Conservation (phyloP, 2,888 invertebrate genomes). For the Meiosimyza platycephala region DNA sequence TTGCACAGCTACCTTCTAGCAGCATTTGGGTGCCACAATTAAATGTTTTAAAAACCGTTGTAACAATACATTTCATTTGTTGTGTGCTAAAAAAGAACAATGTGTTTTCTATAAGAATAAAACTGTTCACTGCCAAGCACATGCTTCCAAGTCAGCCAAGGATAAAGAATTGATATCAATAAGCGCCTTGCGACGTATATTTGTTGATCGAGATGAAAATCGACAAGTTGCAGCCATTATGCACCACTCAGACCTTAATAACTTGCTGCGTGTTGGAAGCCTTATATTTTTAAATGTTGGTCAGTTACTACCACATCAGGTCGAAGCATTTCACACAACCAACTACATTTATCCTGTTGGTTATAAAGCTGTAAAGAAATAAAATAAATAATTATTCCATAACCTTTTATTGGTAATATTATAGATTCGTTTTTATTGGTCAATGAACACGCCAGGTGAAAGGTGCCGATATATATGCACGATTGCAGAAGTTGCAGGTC, state of each 20-base stretch:
- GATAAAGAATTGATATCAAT: constrained; percentile 93
- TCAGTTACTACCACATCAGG: constrained; percentile 94
- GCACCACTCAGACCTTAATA: constrained; percentile 92
- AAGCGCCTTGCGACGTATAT: constrained; percentile 92
- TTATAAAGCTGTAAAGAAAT: constrained; percentile 79
- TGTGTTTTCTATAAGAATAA: constrained; percentile 98
- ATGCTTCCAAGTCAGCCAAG: constrained; percentile 83
- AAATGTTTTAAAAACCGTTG: constrained; percentile 96
- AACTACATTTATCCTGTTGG: constrained; percentile 97
- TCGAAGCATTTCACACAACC: constrained; percentile 92
- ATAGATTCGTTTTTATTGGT: constrained; percentile 96
- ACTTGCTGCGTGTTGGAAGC: constrained; percentile 92
- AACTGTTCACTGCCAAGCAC: constrained; percentile 90
- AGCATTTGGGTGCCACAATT: constrained; percentile 90
- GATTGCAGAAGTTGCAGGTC: constrained; percentile 87
- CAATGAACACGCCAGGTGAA: constrained; percentile 86
- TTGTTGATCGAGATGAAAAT: constrained; percentile 96
- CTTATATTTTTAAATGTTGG: constrained; percentile 95
- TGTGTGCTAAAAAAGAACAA: constrained; percentile 92
- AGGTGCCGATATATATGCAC: constrained; percentile 94
- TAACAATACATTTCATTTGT: constrained; percentile 91
- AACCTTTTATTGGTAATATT: constrained; percentile 12
- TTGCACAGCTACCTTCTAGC: too few species aligned
- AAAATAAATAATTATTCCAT: neutral
- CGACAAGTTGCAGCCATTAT: constrained; percentile 95